These are phyloP conservation scores for Colaptes auratus DNA, from an alignment of 2,113 vertebrate species.

Conservation along the genomic window DNA sequence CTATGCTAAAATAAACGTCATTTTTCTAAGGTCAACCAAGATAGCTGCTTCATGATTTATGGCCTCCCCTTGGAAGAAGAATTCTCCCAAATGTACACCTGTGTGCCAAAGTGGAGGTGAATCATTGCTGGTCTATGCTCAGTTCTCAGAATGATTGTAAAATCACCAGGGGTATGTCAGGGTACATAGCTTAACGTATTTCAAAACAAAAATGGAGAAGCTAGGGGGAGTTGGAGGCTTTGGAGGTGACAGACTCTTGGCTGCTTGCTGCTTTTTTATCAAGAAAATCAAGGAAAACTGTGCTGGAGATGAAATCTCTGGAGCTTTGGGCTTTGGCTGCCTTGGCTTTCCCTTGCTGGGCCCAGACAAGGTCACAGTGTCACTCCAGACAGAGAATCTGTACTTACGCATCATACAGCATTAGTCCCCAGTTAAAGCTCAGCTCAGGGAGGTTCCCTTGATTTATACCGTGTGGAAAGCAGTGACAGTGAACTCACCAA, in stretches of 20 bases:
- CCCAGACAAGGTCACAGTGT: accelerated
- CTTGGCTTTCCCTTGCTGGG: not conserved
- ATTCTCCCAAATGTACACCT: not conserved
- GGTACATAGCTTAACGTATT: not conserved
- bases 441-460: not conserved
- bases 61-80: not conserved
- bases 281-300: not conserved
- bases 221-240: not conserved
- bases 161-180: not conserved
- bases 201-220: not conserved
- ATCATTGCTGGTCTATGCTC: not conserved
- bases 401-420: not conserved
- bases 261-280: not conserved
- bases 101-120: not conserved
- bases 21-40: slow-evolving; percentile 27
- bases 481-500: not conserved
- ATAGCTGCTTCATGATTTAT: slow-evolving; percentile 19
- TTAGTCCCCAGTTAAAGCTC: not conserved
- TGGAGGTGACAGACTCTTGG: not conserved
- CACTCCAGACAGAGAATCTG: not conserved
- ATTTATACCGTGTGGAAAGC: not conserved
- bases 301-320: not conserved
- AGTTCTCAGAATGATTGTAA: slow-evolving; percentile 4
- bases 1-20: not conserved
- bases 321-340: not conserved